A percentile compares a stretch with the other conserved stretches of the same genome.
Evolutionary conservation across 2,888 invertebrate genomes (phyloP).

Genomic region (Drosophila incognita): DNA sequence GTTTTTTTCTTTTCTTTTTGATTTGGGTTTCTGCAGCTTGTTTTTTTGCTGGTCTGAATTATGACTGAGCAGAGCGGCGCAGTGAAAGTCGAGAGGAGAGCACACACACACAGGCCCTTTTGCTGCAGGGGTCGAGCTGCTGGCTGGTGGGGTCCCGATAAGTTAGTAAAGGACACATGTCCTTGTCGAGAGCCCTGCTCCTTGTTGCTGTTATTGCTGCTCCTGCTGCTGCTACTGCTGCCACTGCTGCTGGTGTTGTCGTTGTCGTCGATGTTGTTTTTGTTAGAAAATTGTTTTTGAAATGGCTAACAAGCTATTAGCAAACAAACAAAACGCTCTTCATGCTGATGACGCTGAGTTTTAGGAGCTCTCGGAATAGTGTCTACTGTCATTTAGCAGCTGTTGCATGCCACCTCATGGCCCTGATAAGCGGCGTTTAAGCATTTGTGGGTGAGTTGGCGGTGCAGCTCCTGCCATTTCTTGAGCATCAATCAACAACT

Average conservation of each 20-base stretch:
- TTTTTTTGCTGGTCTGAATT: conserved; percentile 58
- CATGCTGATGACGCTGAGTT: conserved; percentile 56
- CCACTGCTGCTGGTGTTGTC: conserved; percentile 25
- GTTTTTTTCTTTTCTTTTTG: conserved; percentile 1
- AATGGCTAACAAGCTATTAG: conserved; percentile 80
- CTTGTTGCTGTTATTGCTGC: conserved; percentile 30
- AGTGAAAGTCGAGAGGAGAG: conserved; percentile 25
- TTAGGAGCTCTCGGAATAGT: conserved; percentile 8
- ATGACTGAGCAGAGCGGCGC: conserved; percentile 42
- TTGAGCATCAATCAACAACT: conserved; percentile 51
- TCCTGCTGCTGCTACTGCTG: conserved; percentile 5
- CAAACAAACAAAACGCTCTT: conserved; percentile 69
- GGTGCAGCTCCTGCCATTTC: conserved; percentile 6
- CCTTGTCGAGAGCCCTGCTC: conserved; percentile 31
- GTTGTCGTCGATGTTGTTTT: conserved; percentile 27
- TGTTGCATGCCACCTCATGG: conserved; percentile 41
- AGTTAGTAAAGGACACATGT: conserved; percentile 52
- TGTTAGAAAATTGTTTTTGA: conserved; percentile 74
- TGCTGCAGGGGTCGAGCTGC: conserved; percentile 9
- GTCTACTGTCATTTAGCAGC: conserved; percentile 36
- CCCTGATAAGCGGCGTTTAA: conserved; percentile 55
- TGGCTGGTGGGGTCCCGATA: conserved; percentile 31
- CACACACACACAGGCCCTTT: conserved; percentile 11
- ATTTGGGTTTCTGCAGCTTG: conserved; percentile 5
- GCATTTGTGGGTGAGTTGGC: conserved; percentile 8